phyloP scores from a whole-genome alignment of 1,140 invertebrate genomes.

The Limonius californicus region DNA sequence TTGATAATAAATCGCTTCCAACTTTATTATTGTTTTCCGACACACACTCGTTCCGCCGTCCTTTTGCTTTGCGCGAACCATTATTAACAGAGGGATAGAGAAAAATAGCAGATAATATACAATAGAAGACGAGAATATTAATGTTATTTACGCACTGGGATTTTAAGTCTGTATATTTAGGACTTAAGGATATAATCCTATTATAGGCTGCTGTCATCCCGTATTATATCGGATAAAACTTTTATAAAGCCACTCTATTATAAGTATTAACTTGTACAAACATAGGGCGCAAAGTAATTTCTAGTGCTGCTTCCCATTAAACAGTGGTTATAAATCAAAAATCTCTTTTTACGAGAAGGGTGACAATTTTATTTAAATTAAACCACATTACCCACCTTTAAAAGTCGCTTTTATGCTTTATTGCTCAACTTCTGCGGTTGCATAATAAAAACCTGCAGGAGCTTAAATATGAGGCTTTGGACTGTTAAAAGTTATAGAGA shows the following conservation, averaged over 20 bases:
- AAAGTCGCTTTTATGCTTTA: background rate
- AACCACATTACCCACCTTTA: background rate
- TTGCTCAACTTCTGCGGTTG: background rate
- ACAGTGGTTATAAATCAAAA: background rate
- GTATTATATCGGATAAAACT: background rate
- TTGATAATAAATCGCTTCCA: slow-evolving; percentile 11
- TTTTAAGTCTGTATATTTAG: background rate
- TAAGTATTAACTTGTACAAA: background rate
- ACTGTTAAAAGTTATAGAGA: too few species aligned
- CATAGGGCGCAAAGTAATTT: background rate
- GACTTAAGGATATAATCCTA: background rate
- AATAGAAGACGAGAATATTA: background rate
- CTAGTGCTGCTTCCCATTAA: background rate
- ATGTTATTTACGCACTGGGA: background rate
- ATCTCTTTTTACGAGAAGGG: too few species aligned
- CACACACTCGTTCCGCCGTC: background rate
- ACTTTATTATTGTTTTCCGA: slow-evolving; percentile 12
- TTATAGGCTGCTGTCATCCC: background rate
- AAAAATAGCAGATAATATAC: background rate
- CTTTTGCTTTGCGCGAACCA: background rate
- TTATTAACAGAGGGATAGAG: background rate
- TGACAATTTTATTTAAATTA: background rate
- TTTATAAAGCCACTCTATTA: background rate
- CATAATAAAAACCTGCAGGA: background rate
- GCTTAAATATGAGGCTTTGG: too few species aligned